Evolutionary conservation across 1,140 invertebrate genomes (phyloP), one percentile per base, ranked within the genome.

Genomic region (Papilio dardanus): DNA sequence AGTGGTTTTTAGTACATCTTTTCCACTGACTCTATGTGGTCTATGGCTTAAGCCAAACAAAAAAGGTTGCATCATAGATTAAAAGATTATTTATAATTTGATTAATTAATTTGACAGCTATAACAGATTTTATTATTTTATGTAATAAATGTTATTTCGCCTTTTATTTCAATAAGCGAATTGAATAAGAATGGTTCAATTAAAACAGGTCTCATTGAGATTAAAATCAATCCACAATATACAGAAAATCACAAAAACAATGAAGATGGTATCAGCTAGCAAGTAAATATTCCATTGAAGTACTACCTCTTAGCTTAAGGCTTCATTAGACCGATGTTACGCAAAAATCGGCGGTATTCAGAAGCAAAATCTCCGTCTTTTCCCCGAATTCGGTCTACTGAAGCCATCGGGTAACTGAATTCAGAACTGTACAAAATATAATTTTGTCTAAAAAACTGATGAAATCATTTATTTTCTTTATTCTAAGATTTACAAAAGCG

Each of bases 201-300:
- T 99, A 54, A 99, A 99, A 93, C 94, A 96, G 78, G 99, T 99
- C 88, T 98, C 97, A 3, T 95, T 99, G 21, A 96, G 99, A 76
- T 94, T 99, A 66, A 99, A 99, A 93, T 99, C 99, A 0, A 98
- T 99, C 5, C 99, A 97, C 86, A 99, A 99, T 90, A 99, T 99
- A 85, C 98, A 99, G 89, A 99, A 99, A 94, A 99, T 99, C 87
- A 99, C 99, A n/a, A 98, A 99, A 93, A 99, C 98, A 83, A 99
- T 99, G 99, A 99, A 99, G 94, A 99, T 99, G 99, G 99, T 99
- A 93, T 99, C 98, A 76, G 97, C 97, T 42, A 97, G 97, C 71
- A 97, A 97, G 93, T 95, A 94, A 88, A 81, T 85, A 74, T 67
- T 30, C 12, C 74, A 46, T 35, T 74, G 35, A 69, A n/a, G n/a